phyloP scores from a whole-genome alignment of 2,113 vertebrate species.

The Hyperopisus bebe region DNA sequence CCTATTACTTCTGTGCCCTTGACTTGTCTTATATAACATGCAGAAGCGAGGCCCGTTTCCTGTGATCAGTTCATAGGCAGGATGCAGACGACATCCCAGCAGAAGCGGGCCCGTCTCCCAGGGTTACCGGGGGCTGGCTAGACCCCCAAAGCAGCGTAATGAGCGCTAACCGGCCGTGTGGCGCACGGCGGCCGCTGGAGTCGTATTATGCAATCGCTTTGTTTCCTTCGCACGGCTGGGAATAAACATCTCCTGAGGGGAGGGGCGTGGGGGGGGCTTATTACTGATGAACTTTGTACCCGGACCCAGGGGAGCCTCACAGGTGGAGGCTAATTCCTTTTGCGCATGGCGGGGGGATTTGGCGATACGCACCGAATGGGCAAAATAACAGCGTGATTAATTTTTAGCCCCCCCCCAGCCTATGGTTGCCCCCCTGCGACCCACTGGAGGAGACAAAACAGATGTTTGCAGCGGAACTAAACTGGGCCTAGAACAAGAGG shows the following conservation, averaged over 20 bases:
- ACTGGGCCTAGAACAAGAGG: background rate
- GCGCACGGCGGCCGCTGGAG: no score
- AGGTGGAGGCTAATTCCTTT: conserved; percentile 1
- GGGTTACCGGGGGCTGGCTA: background rate
- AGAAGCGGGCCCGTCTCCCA: background rate
- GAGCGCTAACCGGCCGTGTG: background rate
- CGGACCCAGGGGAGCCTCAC: background rate
- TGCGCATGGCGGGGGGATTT: background rate
- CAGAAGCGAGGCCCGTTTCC: background rate
- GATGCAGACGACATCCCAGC: background rate
- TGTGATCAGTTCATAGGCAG: background rate
- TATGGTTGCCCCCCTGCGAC: background rate
- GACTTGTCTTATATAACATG: background rate
- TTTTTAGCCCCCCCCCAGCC: background rate
- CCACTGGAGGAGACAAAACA: conserved; percentile 12
- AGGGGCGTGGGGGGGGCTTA: background rate
- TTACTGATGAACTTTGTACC: background rate
- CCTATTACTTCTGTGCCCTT: background rate
- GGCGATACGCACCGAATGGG: background rate
- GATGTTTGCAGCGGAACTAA: conserved; percentile 18
- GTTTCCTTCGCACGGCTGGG: background rate
- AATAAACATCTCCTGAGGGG: background rate
- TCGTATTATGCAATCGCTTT: background rate
- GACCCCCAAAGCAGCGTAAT: background rate
- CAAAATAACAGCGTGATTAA: conserved; percentile 10